phyloP scores from a whole-genome alignment of 2,888 invertebrate genomes.

The Orchesellides sinensis region DNA sequence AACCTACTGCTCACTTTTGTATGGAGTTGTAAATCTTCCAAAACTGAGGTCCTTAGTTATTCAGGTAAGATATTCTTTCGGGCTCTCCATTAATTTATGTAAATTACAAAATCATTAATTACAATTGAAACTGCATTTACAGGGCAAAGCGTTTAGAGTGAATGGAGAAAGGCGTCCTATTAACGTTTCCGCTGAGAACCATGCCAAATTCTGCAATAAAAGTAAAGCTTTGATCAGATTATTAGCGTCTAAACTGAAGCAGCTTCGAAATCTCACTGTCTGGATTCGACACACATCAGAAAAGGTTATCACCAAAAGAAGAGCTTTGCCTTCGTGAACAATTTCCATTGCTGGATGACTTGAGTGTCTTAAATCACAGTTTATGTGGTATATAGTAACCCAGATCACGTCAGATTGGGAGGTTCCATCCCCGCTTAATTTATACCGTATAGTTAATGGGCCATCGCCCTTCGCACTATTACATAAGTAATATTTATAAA shows the following conservation, averaged over 20 bases:
- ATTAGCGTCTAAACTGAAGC: not conserved
- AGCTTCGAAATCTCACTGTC: constrained; percentile 32
- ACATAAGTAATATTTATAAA: too few species aligned
- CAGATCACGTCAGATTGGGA: too few species aligned
- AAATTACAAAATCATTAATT: too few species aligned
- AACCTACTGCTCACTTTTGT: constrained; percentile 33
- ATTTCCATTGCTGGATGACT: constrained; percentile 30
- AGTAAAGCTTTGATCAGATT: too few species aligned
- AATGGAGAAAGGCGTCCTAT: not conserved
- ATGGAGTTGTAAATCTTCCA: constrained; percentile 33
- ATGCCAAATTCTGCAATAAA: too few species aligned
- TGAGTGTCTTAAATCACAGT: constrained; percentile 43
- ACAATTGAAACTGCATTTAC: not conserved
- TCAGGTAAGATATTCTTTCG: constrained; percentile 20
- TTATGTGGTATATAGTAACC: constrained; percentile 58
- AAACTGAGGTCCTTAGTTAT: constrained; percentile 32
- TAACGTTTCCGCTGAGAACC: not conserved
- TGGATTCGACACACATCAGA: constrained; percentile 50
- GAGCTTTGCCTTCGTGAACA: constrained; percentile 10
- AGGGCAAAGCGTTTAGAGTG: constrained; percentile 44
- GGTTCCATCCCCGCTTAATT: too few species aligned
- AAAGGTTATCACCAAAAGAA: constrained; percentile 1
- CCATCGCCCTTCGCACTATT: too few species aligned
- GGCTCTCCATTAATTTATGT: too few species aligned
- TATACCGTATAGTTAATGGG: too few species aligned